phyloP scores from a whole-genome alignment of 2,113 vertebrate species.

The Ptilorrhoa leucosticta region DNA sequence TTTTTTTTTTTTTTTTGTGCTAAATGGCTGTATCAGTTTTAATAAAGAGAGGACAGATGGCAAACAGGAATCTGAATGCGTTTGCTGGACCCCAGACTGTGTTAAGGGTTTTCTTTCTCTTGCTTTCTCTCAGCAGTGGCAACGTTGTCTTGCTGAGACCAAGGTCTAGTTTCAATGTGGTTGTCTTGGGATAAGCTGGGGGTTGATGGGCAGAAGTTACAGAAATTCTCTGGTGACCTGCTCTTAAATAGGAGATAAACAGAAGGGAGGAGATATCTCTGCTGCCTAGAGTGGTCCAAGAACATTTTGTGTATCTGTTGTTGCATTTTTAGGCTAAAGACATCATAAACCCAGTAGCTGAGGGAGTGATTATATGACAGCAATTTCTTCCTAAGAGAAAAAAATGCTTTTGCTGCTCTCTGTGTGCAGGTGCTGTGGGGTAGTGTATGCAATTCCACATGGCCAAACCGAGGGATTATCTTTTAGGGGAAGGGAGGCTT shows the following conservation, averaged over 20 bases:
- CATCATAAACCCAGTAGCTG: neutral
- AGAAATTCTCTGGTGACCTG: neutral
- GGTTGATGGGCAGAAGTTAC: neutral
- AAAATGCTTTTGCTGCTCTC: neutral
- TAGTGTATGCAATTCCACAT: neutral
- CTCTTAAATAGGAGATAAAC: neutral
- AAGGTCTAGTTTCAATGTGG: neutral
- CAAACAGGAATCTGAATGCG: neutral
- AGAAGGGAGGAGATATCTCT: neutral
- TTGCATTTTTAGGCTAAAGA: neutral
- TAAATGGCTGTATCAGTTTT: neutral
- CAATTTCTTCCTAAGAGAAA: neutral
- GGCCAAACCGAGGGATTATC: neutral
- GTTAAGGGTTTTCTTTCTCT: neutral
- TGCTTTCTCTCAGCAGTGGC: neutral
- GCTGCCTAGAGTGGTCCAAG: neutral
- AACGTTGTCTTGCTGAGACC: neutral
- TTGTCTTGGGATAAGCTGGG: neutral
- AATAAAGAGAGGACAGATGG: neutral
- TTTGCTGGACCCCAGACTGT: neutral
- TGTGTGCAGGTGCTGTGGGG: neutral
- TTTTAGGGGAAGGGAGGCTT: neutral
- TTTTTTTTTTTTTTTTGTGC: neutral
- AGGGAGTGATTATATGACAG: neutral
- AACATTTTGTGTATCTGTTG: neutral